Evolutionary conservation across 2,113 vertebrate genomes (phyloP), one percentile per base, ranked within the genome.

Genomic region (Phalacrocorax pelagicus): DNA sequence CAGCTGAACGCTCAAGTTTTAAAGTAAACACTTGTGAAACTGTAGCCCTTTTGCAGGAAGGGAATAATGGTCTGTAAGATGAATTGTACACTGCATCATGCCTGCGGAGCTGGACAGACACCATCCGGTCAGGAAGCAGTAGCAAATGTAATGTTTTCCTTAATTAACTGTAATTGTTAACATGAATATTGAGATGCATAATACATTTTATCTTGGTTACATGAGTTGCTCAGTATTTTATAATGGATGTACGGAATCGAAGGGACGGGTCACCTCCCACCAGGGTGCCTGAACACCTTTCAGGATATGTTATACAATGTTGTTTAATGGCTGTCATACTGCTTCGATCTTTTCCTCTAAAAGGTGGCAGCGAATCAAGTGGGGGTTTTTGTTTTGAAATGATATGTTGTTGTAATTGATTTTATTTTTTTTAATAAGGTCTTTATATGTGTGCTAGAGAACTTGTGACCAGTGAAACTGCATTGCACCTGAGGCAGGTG

Each of bases 251-350:
- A 27, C 15, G 30, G 12, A 80, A n/a, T 5, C 83, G 23, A 22
- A 36, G 4, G 4, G 10, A 8, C 1, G 11, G 0, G 1, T 2
- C 18, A 34, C 32, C 17, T 65, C 26, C 40, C 40, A 70, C 10
- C 20, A 40, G 71, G 40, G 26, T 30, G 52, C 20, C 21, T 6
- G 26, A 52, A 36, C 36, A 27, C 10, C 21, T 86, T 51, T 57
- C 46, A 44, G 30, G 40, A 2, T 32, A 4, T 16, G 17, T 61
- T 49, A 49, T 55, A 19, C n/a, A 44, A 20, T 19, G 29, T 44
- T 70, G 52, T 73, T 81, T 73, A 26, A 44, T 54, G 21, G 9
- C 18, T 82, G n/a, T n/a, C 52, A 32, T 65, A 72, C 59, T 16
- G 14, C 18, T 86, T 67, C 0, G 0, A 12, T 89, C 44, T 77